phyloP scores from a whole-genome alignment of 2,888 invertebrate genomes.

The Lamproptera curius region DNA sequence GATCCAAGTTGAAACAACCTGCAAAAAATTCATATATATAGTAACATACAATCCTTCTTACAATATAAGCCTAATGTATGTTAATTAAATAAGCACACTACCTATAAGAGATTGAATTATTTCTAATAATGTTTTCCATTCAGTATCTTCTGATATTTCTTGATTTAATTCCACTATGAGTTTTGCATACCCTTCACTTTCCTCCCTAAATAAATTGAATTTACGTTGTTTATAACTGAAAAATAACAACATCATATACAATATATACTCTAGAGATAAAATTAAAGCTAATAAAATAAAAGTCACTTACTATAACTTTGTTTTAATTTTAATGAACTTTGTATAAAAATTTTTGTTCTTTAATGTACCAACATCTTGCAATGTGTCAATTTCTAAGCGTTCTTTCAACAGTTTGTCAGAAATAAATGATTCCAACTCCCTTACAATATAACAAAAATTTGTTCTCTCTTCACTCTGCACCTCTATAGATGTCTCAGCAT shows the following conservation, averaged over 20 bases:
- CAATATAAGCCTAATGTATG: not conserved
- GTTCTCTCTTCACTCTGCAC: conserved; percentile 84
- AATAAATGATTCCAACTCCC: conserved; percentile 88
- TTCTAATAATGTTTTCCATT: conserved; percentile 86
- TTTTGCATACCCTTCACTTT: conserved; percentile 99
- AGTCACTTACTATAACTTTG: conserved; percentile 98
- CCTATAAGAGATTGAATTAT: conserved; percentile 96
- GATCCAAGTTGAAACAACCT: conserved; percentile 99
- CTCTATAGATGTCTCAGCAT: conserved; percentile 88
- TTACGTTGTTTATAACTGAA: conserved; percentile 99
- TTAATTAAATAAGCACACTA: conserved; percentile 45
- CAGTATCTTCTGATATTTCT: conserved; percentile 81
- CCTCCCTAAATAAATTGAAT: conserved; percentile 98
- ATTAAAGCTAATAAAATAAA: conserved; percentile 5
- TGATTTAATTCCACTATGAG: conserved; percentile 95
- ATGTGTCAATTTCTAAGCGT: conserved; percentile 93
- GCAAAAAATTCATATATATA: conserved; percentile 36
- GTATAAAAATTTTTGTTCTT: conserved; percentile 94
- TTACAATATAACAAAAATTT: conserved; percentile 87
- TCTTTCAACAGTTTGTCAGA: conserved; percentile 94
- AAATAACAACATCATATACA: conserved; percentile 32
- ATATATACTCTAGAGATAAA: not conserved
- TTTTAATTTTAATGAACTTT: conserved; percentile 98
- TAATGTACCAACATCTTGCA: conserved; percentile 94
- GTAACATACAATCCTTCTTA: not conserved